These are phyloP conservation scores for Ameiurus melas DNA, from an alignment of 2,113 vertebrate species.

Conservation along the genomic window DNA sequence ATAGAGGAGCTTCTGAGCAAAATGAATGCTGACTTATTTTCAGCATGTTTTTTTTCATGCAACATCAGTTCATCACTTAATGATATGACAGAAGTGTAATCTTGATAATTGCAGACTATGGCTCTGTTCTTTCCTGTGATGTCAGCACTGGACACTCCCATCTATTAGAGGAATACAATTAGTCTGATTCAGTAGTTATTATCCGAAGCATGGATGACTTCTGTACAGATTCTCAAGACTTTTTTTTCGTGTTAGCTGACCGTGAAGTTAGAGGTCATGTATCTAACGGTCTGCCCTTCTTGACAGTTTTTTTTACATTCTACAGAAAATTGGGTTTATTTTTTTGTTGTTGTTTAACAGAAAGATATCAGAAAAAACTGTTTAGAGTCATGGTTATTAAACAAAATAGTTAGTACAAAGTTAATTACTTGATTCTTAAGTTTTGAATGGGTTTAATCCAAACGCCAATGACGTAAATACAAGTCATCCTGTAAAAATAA, in stretches of 20 bases:
- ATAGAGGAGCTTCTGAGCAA: background rate
- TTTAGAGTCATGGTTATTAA: background rate
- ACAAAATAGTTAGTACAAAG: background rate
- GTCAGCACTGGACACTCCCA: background rate
- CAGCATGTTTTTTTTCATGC: background rate
- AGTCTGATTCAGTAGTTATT: background rate
- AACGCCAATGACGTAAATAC: background rate
- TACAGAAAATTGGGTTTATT: background rate
- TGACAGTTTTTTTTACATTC: background rate
- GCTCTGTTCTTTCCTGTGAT: background rate
- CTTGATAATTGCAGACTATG: background rate
- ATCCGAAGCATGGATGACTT: background rate
- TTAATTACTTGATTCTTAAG: background rate
- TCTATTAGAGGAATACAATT: background rate
- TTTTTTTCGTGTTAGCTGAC: background rate
- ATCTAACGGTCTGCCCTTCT: background rate
- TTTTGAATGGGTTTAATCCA: background rate
- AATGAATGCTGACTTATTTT: background rate
- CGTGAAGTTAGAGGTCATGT: background rate
- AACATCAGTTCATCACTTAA: background rate
- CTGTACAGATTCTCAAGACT: background rate
- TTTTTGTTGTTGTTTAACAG: background rate
- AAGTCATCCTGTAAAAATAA: background rate
- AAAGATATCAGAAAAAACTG: background rate
- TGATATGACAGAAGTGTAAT: conserved; percentile 15